phyloP scores from a whole-genome alignment of 2,797 vertebrate species.

The Galagoides demidoff region DNA sequence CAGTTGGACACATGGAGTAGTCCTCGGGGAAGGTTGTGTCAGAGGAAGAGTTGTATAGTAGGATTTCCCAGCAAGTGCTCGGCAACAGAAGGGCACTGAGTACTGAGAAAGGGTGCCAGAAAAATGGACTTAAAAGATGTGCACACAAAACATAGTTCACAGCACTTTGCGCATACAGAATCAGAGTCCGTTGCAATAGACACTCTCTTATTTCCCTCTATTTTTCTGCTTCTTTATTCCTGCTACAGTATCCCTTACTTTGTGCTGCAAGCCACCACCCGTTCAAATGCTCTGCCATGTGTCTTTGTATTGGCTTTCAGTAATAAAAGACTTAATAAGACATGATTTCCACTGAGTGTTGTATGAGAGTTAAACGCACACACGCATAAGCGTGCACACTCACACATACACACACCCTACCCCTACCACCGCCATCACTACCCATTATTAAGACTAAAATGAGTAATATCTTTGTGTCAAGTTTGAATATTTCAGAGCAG shows the following conservation, averaged over 20 bases:
- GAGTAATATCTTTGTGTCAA: not conserved
- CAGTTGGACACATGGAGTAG: not conserved
- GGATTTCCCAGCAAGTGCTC: not conserved
- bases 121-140: not conserved
- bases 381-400: fast-evolving
- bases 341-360: not conserved
- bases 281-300: not conserved
- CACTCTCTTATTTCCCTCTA: not conserved
- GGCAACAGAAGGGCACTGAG: not conserved
- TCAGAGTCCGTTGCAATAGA: not conserved
- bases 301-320: not conserved
- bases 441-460: not conserved
- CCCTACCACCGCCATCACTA: not conserved
- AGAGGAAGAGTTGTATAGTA: not conserved
- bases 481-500: slow-evolving; percentile 6
- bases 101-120: not conserved
- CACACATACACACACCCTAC: not conserved
- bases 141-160: not conserved
- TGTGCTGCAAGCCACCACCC: not conserved
- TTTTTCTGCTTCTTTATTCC: not conserved
- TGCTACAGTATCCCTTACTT: not conserved
- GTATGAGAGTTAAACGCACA: not conserved
- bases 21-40: not conserved
- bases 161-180: not conserved
- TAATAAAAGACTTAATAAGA: slow-evolving; percentile 27